Percentiles rank a stretch among this genome's conserved stretches.
Conservation (phyloP, 2,888 invertebrate genomes). For the Euplagia quadripunctaria region DNA sequence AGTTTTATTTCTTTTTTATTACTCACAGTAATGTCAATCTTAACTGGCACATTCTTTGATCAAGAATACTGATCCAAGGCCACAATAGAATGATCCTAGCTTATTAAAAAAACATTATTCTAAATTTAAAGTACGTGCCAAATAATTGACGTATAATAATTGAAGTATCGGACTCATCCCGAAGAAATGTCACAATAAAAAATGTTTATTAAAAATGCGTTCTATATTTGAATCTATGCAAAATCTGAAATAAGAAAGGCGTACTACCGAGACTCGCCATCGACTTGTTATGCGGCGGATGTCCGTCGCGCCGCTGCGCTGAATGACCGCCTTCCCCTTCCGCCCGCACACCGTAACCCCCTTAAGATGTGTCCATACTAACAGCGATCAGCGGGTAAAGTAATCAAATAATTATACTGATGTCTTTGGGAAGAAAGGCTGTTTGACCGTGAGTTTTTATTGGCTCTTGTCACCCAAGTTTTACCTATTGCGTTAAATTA, state of each 20-base stretch:
- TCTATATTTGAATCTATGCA: constrained; percentile 74
- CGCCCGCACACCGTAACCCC: constrained; percentile 67
- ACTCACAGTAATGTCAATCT: neutral
- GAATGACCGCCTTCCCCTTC: constrained; percentile 87
- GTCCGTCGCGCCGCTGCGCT: constrained; percentile 87
- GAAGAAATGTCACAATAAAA: constrained; percentile 21
- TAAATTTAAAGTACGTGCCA: constrained; percentile 11
- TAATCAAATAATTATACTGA: neutral
- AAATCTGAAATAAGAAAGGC: constrained; percentile 80
- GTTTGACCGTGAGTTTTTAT: neutral
- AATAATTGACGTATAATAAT: neutral
- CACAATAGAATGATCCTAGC: neutral
- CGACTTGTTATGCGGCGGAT: constrained; percentile 88
- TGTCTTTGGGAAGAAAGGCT: neutral
- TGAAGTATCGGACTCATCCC: neutral
- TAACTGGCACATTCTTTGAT: neutral
- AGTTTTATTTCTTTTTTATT: neutral
- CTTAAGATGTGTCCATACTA: constrained; percentile 42
- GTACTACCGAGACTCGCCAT: constrained; percentile 77
- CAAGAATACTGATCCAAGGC: neutral
- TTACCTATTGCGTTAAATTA: neutral
- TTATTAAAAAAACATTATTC: neutral
- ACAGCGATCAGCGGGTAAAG: constrained; percentile 52
- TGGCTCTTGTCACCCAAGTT: neutral
- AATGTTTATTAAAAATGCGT: constrained; percentile 49